Evolutionary conservation across 2,888 invertebrate genomes (phyloP).

Genomic region (Sthenelais limicola): DNA sequence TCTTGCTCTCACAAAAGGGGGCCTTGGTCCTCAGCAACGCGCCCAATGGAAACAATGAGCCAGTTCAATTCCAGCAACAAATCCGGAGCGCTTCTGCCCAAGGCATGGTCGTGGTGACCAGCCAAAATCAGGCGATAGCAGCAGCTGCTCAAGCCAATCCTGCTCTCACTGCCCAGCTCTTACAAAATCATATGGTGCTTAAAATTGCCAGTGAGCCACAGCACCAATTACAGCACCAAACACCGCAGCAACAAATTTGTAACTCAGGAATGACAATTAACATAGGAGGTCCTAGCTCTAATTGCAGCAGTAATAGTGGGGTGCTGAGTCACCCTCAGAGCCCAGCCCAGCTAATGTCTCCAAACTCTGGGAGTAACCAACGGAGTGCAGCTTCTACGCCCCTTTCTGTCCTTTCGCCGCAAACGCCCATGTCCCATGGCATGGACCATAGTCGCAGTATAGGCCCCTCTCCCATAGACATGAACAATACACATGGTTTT

Average conservation of each 20-base stretch:
- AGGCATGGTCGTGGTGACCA: neutral
- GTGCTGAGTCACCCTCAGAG: conserved; percentile 23
- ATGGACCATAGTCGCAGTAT: conserved; percentile 29
- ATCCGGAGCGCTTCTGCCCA: conserved; percentile 8
- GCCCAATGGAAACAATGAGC: neutral
- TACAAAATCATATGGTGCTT: conserved; percentile 34
- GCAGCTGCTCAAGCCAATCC: conserved; percentile 31
- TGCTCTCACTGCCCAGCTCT: conserved; percentile 31
- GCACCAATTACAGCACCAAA: conserved; percentile 34
- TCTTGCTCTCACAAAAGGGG: neutral
- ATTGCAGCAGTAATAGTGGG: conserved; percentile 3
- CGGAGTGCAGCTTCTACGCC: conserved; percentile 37
- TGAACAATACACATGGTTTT: conserved; percentile 28
- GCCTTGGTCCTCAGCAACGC: conserved; percentile 8
- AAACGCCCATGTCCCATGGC: conserved; percentile 24
- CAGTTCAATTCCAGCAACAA: conserved; percentile 9
- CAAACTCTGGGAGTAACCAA: conserved; percentile 23
- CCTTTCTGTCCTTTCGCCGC: conserved; percentile 22
- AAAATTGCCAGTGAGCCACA: conserved; percentile 4
- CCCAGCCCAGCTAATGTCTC: conserved; percentile 30
- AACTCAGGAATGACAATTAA: conserved; percentile 38
- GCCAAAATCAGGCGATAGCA: conserved; percentile 1
- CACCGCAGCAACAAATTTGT: conserved; percentile 19
- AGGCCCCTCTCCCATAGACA: conserved; percentile 24
- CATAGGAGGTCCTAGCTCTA: conserved; percentile 20